Evolutionary conservation across 2,113 vertebrate genomes (phyloP), one percentile per base, ranked within the genome.

Genomic region (Mastomys natalensis): DNA sequence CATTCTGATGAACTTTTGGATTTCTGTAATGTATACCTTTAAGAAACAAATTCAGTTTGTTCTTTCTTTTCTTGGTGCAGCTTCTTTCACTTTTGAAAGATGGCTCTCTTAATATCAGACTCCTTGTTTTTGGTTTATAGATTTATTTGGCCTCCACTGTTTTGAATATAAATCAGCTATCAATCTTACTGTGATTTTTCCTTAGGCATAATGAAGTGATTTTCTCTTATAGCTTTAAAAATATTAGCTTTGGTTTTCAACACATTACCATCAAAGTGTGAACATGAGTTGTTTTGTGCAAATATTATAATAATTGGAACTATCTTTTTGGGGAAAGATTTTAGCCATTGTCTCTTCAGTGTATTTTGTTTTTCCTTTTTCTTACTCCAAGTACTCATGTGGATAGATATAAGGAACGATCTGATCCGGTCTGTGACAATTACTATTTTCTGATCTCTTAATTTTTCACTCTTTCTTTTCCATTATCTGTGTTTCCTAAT

Each of bases 1-100:
- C 37, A 84, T 64, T 48, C 7, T 64, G 43, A 58, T 62, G 58
- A 93, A 29, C 24, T 86, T 64, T 55, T 40, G 11, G 31, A 90
- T 91, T 95, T 55, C 15, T 64, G 7, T 26, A 60, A 86, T 22
- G 2, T 26, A 77, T 58, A 70, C 60, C 70, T 53, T 80, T 48
- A 31, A 89, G 55, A 34, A 96, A 87, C 9, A 90, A 94, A 43
- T 80, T 78, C 76, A 53, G 24, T 78, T 78, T 78, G 45, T 31
- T 84, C 21, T 87, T 9, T 51, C 3, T 81, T 70, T 64, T 77
- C 40, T 82, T 82, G 4, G 3, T 19, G 37, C 29, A 5, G 68
- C 74, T 62, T 70, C 26, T 91, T 87, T 74, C 37, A 55, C 31
- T 87, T 92, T n/a, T 74, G 48, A 74, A 85, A 92, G 37, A 51